These are phyloP conservation scores for Morone saxatilis DNA, from an alignment of 2,113 vertebrate species.

Conservation along the genomic window DNA sequence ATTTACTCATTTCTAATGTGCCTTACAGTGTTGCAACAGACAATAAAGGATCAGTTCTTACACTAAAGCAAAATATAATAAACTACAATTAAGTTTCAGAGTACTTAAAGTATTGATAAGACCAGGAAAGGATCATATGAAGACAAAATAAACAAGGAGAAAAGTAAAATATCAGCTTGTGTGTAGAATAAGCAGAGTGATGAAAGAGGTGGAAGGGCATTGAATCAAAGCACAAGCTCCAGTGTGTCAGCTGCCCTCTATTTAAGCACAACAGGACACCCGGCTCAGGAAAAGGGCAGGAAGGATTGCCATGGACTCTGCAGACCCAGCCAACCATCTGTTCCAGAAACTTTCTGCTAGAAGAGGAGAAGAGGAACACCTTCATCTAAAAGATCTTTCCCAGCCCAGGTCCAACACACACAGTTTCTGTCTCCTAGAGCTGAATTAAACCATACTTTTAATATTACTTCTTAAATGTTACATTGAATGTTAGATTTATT, in stretches of 20 bases:
- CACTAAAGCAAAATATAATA: neutral
- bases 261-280: slow-evolving; percentile 24
- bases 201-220: neutral
- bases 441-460: neutral
- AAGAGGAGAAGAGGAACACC: neutral
- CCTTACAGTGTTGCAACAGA: neutral
- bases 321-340: slow-evolving; percentile 34
- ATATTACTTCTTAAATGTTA: neutral
- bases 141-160: neutral
- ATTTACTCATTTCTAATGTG: neutral
- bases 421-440: neutral
- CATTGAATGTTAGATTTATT: neutral
- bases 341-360: neutral
- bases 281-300: slow-evolving; percentile 26
- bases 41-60: neutral
- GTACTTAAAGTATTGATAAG: neutral
- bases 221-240: slow-evolving; percentile 4
- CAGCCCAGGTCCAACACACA: neutral
- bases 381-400: neutral
- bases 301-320: slow-evolving; percentile 26
- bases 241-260: slow-evolving; percentile 20
- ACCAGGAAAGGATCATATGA: neutral
- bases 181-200: neutral
- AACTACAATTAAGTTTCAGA: neutral
- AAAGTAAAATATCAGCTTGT: neutral